These are phyloP conservation scores for Pelodytes ibericus DNA, from an alignment of 2,797 vertebrate species.

Conservation along the genomic window DNA sequence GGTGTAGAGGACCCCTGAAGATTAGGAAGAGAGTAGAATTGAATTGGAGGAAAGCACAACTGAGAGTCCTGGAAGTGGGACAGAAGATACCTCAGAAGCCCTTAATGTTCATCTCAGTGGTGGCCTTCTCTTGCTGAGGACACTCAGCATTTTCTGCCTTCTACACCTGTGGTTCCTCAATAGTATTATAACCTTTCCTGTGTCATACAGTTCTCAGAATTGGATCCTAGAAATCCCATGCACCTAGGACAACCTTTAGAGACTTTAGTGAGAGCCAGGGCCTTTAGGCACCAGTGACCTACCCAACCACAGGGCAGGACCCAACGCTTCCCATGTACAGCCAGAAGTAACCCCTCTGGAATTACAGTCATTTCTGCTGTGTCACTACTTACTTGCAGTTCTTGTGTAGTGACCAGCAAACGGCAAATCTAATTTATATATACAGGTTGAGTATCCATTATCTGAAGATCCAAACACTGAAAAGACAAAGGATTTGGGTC, in stretches of 20 bases:
- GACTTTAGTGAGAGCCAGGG: background rate
- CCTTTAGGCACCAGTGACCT: background rate
- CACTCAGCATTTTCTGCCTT: background rate
- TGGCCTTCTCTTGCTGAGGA: background rate
- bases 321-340: background rate
- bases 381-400: no score
- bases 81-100: background rate
- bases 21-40: background rate
- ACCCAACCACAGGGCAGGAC: background rate
- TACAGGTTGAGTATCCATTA: no score
- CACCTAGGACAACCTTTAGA: background rate
- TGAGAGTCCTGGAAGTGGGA: background rate
- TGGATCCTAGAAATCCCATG: background rate
- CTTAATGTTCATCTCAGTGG: background rate
- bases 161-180: background rate
- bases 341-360: background rate
- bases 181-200: background rate
- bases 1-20: no score
- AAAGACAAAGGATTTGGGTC: no score
- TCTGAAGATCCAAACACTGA: no score
- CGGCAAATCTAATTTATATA: no score
- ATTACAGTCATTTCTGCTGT: no score
- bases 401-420: no score
- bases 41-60: background rate
- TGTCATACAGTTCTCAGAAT: background rate